These are phyloP conservation scores for Spondyliosoma cantharus DNA, from an alignment of 2,797 vertebrate genomes.

Conservation along the genomic window DNA sequence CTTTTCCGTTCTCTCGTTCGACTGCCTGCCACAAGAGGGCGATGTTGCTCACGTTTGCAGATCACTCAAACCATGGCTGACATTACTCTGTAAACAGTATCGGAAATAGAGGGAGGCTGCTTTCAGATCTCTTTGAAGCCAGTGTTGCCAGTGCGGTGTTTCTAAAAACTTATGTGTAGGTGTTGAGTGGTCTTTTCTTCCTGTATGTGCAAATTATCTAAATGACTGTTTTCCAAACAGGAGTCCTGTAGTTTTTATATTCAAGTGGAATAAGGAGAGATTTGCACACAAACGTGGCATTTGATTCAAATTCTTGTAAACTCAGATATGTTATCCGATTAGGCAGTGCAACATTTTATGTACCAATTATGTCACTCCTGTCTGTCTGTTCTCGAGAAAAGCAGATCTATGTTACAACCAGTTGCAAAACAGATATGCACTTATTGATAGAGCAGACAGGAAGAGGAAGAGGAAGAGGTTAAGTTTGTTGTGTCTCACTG, in stretches of 20 bases:
- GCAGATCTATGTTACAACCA: neutral
- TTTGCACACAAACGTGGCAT: neutral
- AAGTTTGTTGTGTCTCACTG: neutral
- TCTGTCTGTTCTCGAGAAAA: neutral
- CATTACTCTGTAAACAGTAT: rapidly evolving
- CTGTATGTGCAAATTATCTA: neutral
- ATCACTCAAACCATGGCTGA: neutral
- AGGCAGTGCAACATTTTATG: neutral
- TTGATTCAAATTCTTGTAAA: neutral
- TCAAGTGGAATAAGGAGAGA: neutral
- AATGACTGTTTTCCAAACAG: neutral
- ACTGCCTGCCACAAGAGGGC: slow-evolving; percentile 41
- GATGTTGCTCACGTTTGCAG: slow-evolving; percentile 33
- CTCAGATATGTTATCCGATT: neutral
- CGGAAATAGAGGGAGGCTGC: too few relatives aligned
- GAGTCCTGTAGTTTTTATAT: neutral
- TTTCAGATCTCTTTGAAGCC: neutral
- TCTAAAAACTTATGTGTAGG: too few relatives aligned
- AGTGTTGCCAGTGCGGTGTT: neutral
- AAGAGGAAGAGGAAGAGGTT: neutral
- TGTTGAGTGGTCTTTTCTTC: neutral
- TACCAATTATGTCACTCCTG: neutral
- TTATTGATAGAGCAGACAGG: neutral
- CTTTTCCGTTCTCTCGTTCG: neutral
- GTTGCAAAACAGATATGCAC: neutral